Conservation (phyloP, 2,888 invertebrate species). For the Apodemia duryi region DNA sequence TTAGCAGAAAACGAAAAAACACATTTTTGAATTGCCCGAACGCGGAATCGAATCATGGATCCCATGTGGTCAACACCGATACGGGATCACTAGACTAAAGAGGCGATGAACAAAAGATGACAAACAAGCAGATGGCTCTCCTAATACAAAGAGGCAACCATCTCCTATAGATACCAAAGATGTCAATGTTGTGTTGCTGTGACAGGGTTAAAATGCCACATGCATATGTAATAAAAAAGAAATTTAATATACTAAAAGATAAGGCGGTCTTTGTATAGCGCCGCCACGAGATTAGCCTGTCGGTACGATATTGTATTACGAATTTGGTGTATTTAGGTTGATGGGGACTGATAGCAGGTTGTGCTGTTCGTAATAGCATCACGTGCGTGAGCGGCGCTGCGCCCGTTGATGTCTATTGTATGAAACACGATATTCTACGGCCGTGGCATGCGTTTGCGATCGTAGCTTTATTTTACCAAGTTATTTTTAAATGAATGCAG, state of each 20-base stretch:
- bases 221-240: not conserved
- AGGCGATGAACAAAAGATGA: too few relatives aligned
- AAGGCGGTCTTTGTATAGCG: constrained; percentile 20
- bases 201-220: too few relatives aligned
- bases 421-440: constrained; percentile 19
- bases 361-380: constrained; percentile 11
- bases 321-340: constrained; percentile 7
- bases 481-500: not conserved
- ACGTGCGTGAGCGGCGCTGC: constrained; percentile 41
- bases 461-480: not conserved
- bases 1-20: too few relatives aligned
- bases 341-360: constrained; percentile 12
- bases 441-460: not conserved
- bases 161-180: too few relatives aligned
- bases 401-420: constrained; percentile 55
- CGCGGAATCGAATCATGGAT: too few relatives aligned
- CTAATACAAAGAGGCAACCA: too few relatives aligned
- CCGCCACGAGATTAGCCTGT: constrained; percentile 1
- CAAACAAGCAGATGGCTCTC: too few relatives aligned
- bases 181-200: too few relatives aligned
- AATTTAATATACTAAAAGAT: not conserved
- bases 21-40: too few relatives aligned
- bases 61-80: too few relatives aligned
- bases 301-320: constrained; percentile 10
- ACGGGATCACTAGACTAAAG: too few relatives aligned